phyloP scores from a whole-genome alignment of 2,113 vertebrate genomes.

The Brachyistius frenatus region DNA sequence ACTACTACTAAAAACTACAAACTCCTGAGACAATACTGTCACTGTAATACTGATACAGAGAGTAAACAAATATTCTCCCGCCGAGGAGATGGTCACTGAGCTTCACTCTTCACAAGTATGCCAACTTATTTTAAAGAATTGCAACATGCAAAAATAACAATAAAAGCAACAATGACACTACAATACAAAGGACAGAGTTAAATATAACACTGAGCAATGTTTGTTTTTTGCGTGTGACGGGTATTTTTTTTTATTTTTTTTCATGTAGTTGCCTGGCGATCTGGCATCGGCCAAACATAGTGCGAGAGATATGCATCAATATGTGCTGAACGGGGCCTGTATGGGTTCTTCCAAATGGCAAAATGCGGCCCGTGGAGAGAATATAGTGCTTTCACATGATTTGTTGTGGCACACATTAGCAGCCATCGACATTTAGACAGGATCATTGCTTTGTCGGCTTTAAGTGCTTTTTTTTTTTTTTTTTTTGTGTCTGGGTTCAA shows the following conservation, averaged over 20 bases:
- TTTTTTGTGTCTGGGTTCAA: slow-evolving; percentile 5
- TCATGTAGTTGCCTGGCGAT: neutral
- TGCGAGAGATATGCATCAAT: slow-evolving; percentile 67
- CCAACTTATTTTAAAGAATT: slow-evolving; percentile 37
- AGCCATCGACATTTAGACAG: slow-evolving; percentile 35
- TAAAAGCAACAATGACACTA: slow-evolving; percentile 72
- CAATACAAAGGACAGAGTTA: slow-evolving; percentile 65
- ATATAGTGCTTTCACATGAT: slow-evolving; percentile 53
- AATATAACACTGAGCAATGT: slow-evolving; percentile 68
- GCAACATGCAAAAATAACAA: slow-evolving; percentile 79
- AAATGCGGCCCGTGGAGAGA: slow-evolving; percentile 13
- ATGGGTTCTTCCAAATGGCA: slow-evolving; percentile 40
- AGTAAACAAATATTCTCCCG: slow-evolving; percentile 72
- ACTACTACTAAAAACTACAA: slow-evolving; percentile 68
- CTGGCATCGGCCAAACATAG: slow-evolving; percentile 47
- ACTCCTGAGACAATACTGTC: slow-evolving; percentile 81
- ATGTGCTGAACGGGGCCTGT: slow-evolving; percentile 59
- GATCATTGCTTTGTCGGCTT: slow-evolving; percentile 46
- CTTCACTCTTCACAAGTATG: slow-evolving; percentile 50
- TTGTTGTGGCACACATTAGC: slow-evolving; percentile 29
- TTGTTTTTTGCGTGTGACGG: slow-evolving; percentile 48
- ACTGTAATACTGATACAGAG: slow-evolving; percentile 78
- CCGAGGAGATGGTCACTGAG: slow-evolving; percentile 48
- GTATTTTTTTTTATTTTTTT: slow-evolving; percentile 8
- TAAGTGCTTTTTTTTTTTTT: slow-evolving; percentile 43